Percentiles rank a stretch among this genome's conserved stretches.
Conservation (phyloP, 2,888 invertebrate genomes). For the Sarcophaga subvicina region DNA sequence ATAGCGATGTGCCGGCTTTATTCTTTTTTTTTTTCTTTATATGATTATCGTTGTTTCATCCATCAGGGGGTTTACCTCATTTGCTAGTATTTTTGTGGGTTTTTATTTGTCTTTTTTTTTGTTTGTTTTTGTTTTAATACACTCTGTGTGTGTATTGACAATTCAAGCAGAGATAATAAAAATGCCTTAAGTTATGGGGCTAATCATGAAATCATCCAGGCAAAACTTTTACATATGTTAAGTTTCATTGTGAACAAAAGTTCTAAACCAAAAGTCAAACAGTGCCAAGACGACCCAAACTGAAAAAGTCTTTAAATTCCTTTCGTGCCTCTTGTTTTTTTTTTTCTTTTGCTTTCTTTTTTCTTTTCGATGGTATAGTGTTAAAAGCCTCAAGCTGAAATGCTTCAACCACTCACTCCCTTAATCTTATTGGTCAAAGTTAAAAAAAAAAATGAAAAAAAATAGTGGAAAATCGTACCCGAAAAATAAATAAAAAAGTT, state of each 20-base stretch:
- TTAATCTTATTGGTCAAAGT: constrained; percentile 58
- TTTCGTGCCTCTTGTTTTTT: constrained; percentile 12
- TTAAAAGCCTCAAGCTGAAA: constrained; percentile 36
- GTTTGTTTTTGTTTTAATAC: constrained; percentile 16
- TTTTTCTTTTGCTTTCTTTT: constrained; percentile 8
- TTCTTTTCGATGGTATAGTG: constrained; percentile 28
- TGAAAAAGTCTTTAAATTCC: constrained; percentile 57
- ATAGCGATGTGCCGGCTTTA: constrained; percentile 62
- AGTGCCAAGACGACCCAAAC: constrained; percentile 38
- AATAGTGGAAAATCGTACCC: not conserved
- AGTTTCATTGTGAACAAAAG: constrained; percentile 65
- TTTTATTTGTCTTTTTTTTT: constrained; percentile 36
- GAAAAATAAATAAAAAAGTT: constrained; percentile 14
- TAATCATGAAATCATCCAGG: constrained; percentile 66
- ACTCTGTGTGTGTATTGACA: constrained; percentile 23
- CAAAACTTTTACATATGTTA: constrained; percentile 67
- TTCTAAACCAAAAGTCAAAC: constrained; percentile 68
- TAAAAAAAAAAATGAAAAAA: constrained; percentile 16
- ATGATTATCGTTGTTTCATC: constrained; percentile 69
- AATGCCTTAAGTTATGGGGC: constrained; percentile 65
- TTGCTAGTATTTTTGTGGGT: constrained; percentile 47
- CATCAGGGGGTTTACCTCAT: constrained; percentile 52
- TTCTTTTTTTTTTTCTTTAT: constrained; percentile 37
- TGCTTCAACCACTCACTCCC: constrained; percentile 55
- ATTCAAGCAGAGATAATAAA: constrained; percentile 57